A percentile compares a stretch with the other conserved stretches of the same genome.
Conservation (phyloP, 1,140 invertebrate genomes). For the Nebria ingens region DNA sequence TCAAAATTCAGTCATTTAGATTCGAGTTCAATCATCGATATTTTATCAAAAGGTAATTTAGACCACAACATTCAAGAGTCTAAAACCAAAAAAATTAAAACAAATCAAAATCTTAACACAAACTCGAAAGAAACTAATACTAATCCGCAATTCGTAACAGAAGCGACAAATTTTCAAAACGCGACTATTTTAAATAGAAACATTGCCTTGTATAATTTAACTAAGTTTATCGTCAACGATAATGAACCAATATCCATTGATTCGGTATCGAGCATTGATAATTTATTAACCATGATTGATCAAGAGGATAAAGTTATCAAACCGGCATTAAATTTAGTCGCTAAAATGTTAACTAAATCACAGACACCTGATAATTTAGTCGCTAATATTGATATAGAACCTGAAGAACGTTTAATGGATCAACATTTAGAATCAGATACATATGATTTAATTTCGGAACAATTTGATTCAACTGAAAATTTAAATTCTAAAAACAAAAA, state of each 20-base stretch:
- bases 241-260: constrained; percentile 9
- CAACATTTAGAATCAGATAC: too few relatives aligned
- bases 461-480: too few relatives aligned
- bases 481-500: too few relatives aligned
- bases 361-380: neutral
- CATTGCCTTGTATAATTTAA: constrained; percentile 18
- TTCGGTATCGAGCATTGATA: constrained; percentile 3
- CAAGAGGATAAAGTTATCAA: constrained; percentile 8
- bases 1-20: neutral
- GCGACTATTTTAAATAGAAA: constrained; percentile 21
- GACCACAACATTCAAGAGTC: neutral
- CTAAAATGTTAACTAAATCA: neutral
- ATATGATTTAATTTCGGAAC: too few relatives aligned
- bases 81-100: neutral
- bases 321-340: neutral
- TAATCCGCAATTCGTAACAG: constrained; percentile 5
- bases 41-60: neutral
- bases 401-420: neutral
- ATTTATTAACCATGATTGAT: constrained; percentile 15
- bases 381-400: neutral
- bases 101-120: constrained; percentile 12
- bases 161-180: constrained; percentile 10
- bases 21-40: neutral
- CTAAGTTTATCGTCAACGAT: constrained; percentile 16
- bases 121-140: constrained; percentile 2